Base-by-base conservation (phyloP, 2,797 vertebrate genomes). In the Chelon labrosus region DNA sequence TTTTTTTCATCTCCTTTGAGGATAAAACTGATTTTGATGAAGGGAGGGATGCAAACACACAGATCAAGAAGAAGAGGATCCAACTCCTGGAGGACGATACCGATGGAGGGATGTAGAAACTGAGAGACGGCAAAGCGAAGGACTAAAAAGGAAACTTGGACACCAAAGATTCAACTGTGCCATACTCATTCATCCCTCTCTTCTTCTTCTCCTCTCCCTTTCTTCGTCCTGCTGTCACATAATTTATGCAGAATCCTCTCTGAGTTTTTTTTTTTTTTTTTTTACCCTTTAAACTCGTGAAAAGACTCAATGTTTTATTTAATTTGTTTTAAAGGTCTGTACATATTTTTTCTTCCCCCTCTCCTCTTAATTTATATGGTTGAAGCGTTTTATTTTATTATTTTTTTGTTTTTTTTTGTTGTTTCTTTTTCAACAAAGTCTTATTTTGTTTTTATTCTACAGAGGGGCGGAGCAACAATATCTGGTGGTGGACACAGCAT, bases 311-410 rank as follows among this genome's bases (percentile, higher is more conserved):
- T 70, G 80, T 89, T 91, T 90, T 90, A 92, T 94, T 95, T 93
- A 94, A 94, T 88, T 87, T 71, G 60, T 89, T 88, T 85, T 70
- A 65, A 86, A 85, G 85, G 85, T 92, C 62, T 95, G 94, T 94
- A 95, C 78, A 95, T 94, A 94, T 91, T 91, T 88, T 83, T 84
- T 81, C 88, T 72, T 25, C 31, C 31, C 31, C 31, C 31, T 35
- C 31, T 35, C 31, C 31, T 92, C 74, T 92, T 94, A 84, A 95
- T 95, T 95, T 95, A 95, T 95, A 89, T 88, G 90, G 90, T 88
- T 93, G 91, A 88, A 86, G 77, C 78, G 80, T 88, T 83, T 84
- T 82, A 25, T 70, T 60, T 17, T 72, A 51, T 69, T 66, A 2
- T 70, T 57, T 77, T 52, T 57, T 3, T 27, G 25, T 27, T 27